Evolutionary conservation across 2,797 vertebrate genomes (phyloP).

Genomic region (Streptopelia turtur): DNA sequence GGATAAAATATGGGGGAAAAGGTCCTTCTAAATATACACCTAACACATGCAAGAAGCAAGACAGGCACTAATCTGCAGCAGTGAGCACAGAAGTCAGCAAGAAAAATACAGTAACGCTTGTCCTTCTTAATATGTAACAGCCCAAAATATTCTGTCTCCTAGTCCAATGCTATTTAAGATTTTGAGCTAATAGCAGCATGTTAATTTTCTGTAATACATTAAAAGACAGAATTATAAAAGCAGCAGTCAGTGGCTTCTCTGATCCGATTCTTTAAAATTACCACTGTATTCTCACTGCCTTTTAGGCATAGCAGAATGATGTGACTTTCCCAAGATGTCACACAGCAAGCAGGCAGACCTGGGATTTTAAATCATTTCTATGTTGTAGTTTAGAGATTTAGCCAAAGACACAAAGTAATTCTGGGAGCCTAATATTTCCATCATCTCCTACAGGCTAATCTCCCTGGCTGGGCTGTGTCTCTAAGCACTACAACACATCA

Average conservation of each 20-base stretch:
- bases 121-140: background rate
- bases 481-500: background rate
- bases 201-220: background rate
- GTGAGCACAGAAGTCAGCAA: background rate
- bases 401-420: background rate
- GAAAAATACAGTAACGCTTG: background rate
- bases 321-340: background rate
- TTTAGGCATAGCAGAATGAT: background rate
- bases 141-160: background rate
- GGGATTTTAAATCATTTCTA: background rate
- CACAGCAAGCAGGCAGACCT: background rate
- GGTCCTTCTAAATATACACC: accelerated
- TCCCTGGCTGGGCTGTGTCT: background rate
- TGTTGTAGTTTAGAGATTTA: background rate
- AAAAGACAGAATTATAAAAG: background rate
- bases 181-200: background rate
- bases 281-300: background rate
- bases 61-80: background rate
- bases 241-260: background rate
- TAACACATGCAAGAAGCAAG: background rate
- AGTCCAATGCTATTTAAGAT: background rate
- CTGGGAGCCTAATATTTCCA: background rate
- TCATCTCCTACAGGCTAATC: background rate
- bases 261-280: background rate
- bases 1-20: accelerated